Conservation (phyloP, 1,140 invertebrate species). For the Cyphomyrmex costatus region DNA sequence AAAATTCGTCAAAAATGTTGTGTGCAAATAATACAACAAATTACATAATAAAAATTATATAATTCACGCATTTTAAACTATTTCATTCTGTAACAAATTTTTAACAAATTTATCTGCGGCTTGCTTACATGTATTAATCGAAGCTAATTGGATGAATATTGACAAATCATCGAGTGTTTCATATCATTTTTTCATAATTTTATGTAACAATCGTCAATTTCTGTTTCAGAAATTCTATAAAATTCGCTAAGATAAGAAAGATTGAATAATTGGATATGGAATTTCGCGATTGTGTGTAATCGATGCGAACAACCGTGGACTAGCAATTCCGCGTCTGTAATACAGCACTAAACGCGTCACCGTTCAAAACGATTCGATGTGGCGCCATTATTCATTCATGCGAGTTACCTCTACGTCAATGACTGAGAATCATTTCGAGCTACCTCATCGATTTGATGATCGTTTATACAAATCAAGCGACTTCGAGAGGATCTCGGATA, state of each 20-base stretch:
- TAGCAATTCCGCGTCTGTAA: conserved; percentile 40
- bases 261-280: background rate
- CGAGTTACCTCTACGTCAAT: conserved; percentile 73
- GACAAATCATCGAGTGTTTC: background rate
- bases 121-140: background rate
- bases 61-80: background rate
- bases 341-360: conserved; percentile 62
- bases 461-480: background rate
- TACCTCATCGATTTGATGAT: background rate
- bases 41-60: background rate
- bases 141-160: background rate
- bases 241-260: background rate
- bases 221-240: background rate
- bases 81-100: background rate
- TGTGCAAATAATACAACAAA: background rate
- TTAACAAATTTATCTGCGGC: background rate
- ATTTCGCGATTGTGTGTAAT: conserved; percentile 17
- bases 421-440: conserved; percentile 57
- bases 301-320: background rate
- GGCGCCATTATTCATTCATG: conserved; percentile 82
- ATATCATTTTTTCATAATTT: background rate
- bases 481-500: background rate
- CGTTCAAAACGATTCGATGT: conserved; percentile 72
- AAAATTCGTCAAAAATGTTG: background rate
- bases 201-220: background rate